Conservation (phyloP, 1,140 invertebrate genomes). For the Heliconius eleuchia region DNA sequence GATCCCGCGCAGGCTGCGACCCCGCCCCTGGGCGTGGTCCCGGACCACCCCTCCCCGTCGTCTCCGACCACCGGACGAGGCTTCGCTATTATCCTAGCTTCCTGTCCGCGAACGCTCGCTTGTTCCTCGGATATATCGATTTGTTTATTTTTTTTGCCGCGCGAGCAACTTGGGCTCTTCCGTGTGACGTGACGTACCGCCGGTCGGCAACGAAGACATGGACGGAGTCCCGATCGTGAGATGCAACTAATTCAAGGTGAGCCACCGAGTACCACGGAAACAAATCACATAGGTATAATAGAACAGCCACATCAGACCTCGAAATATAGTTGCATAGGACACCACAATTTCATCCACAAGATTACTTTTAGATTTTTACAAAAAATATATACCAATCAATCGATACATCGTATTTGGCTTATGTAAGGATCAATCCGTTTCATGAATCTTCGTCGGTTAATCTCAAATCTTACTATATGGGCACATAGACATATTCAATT, state of each 20-base stretch:
- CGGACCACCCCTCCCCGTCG: constrained; percentile 51
- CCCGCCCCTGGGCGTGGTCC: constrained; percentile 64
- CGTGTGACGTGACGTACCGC: constrained; percentile 60
- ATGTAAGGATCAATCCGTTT: background rate
- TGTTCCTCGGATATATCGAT: constrained; percentile 72
- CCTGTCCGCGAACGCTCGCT: constrained; percentile 74
- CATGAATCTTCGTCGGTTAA: background rate
- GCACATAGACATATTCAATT: background rate
- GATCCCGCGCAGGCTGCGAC: constrained; percentile 65
- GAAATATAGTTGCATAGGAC: background rate
- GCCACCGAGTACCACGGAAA: constrained; percentile 17
- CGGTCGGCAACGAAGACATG: constrained; percentile 50
- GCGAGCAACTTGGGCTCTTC: constrained; percentile 64
- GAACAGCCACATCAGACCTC: background rate
- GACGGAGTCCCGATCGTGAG: constrained; percentile 41
- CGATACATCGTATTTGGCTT: background rate
- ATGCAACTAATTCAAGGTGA: constrained; percentile 54
- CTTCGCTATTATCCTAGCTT: constrained; percentile 75
- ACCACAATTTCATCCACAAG: background rate
- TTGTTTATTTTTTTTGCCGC: constrained; percentile 76
- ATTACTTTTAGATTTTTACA: background rate
- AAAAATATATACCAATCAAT: background rate
- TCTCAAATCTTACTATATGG: background rate
- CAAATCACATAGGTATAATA: too few relatives aligned
- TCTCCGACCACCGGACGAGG: constrained; percentile 67